phyloP scores from a whole-genome alignment of 2,113 vertebrate genomes.

The Anser brachyrhynchus region DNA sequence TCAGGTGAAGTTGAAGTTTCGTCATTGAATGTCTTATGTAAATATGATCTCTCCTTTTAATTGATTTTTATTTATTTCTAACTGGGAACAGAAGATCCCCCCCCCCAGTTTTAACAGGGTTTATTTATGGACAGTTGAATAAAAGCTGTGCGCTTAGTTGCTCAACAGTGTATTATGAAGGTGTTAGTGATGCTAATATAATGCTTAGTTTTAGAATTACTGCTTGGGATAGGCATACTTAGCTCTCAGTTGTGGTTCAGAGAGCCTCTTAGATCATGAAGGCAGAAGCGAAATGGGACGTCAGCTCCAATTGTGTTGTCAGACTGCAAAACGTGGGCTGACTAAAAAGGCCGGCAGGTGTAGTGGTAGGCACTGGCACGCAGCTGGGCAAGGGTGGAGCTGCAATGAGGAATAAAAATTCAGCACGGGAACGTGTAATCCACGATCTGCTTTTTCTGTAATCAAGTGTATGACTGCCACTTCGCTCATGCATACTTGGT shows the following conservation, averaged over 20 bases:
- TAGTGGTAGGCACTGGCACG: neutral
- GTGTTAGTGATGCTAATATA: conserved; percentile 65
- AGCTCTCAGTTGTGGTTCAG: conserved; percentile 2
- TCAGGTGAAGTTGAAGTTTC: neutral
- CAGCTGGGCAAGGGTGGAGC: neutral
- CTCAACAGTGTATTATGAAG: conserved; percentile 60
- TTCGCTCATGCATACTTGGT: neutral
- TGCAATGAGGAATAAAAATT: neutral
- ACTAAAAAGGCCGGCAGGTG: neutral
- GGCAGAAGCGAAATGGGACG: neutral
- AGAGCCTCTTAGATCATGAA: conserved; percentile 20
- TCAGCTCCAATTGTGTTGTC: neutral
- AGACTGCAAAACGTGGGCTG: neutral
- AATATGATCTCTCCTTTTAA: neutral
- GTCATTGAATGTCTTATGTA: neutral
- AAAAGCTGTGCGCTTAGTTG: conserved; percentile 48
- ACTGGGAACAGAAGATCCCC: neutral
- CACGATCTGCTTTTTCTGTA: rapidly evolving
- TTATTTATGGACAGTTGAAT: conserved; percentile 29
- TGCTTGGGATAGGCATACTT: neutral
- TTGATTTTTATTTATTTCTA: neutral
- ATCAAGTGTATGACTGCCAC: neutral
- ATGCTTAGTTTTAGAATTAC: neutral
- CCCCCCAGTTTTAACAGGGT: neutral
- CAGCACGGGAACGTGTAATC: neutral